These are phyloP conservation scores for Microctonus brassicae DNA, from an alignment of 2,888 invertebrate species.

Conservation along the genomic window DNA sequence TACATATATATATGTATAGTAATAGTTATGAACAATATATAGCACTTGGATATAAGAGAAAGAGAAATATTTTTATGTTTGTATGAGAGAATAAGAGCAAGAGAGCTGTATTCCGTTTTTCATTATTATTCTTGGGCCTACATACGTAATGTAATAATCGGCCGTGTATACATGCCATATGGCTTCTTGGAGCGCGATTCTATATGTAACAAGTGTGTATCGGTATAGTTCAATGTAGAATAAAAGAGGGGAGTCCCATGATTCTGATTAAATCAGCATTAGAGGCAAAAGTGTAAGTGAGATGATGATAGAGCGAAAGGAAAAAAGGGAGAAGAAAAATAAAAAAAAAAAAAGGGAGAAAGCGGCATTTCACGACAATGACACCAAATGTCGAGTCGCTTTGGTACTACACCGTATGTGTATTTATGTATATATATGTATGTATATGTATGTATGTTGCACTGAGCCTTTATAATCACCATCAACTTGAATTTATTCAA, in stretches of 20 bases:
- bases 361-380: constrained; percentile 54
- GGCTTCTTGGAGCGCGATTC: constrained; percentile 50
- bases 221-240: constrained; percentile 19
- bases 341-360: constrained; percentile 41
- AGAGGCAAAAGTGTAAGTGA: constrained; percentile 48
- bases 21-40: too few species aligned
- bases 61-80: too few species aligned
- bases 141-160: constrained; percentile 69
- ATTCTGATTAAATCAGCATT: constrained; percentile 69
- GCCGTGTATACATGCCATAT: constrained; percentile 67
- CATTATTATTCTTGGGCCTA: constrained; percentile 64
- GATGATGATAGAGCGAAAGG: not conserved
- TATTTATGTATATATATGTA: not conserved
- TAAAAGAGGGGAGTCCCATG: constrained; percentile 39
- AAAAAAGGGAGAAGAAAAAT: not conserved
- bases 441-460: not conserved
- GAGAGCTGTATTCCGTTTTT: constrained; percentile 38
- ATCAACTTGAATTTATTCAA: not conserved
- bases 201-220: constrained; percentile 40
- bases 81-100: not conserved
- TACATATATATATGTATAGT: constrained; percentile 2
- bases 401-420: not conserved
- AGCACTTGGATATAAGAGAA: too few species aligned
- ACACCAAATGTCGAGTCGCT: constrained; percentile 65
- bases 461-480: constrained; percentile 26